These are phyloP conservation scores for Drosophila cyrtoloma DNA, from an alignment of 2,888 invertebrate species.

Conservation along the genomic window DNA sequence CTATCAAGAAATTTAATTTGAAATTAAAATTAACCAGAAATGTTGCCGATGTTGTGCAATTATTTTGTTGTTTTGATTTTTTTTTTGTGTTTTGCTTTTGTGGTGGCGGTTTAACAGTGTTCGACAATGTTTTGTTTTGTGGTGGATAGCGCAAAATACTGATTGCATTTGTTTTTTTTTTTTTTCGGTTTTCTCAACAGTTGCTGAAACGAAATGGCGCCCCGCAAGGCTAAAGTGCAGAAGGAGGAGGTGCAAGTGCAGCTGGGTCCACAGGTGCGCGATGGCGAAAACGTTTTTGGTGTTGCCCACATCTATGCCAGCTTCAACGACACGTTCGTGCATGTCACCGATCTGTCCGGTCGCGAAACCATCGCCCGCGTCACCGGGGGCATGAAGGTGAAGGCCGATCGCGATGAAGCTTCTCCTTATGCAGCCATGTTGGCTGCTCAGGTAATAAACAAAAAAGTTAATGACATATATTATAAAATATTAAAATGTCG, in stretches of 20 bases:
- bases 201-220: slow-evolving; percentile 90
- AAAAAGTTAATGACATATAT: not conserved
- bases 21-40: slow-evolving; percentile 19
- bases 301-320: slow-evolving; percentile 99
- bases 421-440: slow-evolving; percentile 99
- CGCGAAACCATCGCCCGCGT: slow-evolving; percentile 97
- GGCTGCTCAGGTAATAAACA: slow-evolving; percentile 94
- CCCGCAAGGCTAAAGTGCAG: slow-evolving; percentile 97
- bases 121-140: slow-evolving; percentile 4
- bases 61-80: slow-evolving; percentile 46
- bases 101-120: slow-evolving; percentile 5
- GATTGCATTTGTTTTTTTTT: slow-evolving; percentile 17
- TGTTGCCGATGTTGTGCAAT: slow-evolving; percentile 56
- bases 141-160: slow-evolving; percentile 19
- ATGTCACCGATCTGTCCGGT: slow-evolving; percentile 99
- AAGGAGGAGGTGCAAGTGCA: slow-evolving; percentile 99
- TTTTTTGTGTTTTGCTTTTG: slow-evolving; percentile 47
- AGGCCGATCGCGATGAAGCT: slow-evolving; percentile 99
- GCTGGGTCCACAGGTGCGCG: slow-evolving; percentile 97
- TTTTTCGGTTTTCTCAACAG: slow-evolving; percentile 30
- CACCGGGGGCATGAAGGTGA: slow-evolving; percentile 99
- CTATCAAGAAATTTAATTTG: slow-evolving; percentile 1
- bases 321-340: slow-evolving; percentile 99
- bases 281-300: slow-evolving; percentile 99
- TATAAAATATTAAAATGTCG: not conserved